Base-by-base conservation (phyloP, 2,797 vertebrate genomes). In the Chaunax sp. region DNA sequence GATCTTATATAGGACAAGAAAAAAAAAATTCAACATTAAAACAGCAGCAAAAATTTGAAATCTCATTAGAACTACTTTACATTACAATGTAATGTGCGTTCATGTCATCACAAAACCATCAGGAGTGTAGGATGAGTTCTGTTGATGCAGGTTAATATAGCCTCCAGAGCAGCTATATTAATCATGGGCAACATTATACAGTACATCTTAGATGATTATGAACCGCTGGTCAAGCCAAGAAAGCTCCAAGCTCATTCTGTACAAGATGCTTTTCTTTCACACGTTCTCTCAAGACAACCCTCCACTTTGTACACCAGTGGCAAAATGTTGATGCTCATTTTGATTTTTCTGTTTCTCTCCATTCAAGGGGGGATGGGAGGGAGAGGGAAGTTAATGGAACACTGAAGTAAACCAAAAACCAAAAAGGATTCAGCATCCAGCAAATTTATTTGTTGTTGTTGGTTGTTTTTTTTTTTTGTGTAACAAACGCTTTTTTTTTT, bases 121-220 rank as follows among this genome's bases (percentile, higher is more conserved):
- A 63, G 74, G 67, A 73, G 81, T 86, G 82, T 69, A 87, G 77
- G 75, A 89, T 87, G 88, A 82, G 76, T 47, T 81, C 71, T 82
- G 75, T 69, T 75, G 69, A 86, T 86, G 80, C 73, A 77, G 80
- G 85, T 88, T 92, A 92, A 92, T 93, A 90, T 89, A 90, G 89
- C 86, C 86, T 72, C 49, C 65, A 64, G 66, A 84, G 82, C 64
- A 78, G 89, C 89, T 90, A 92, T 90, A 91, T 92, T 91, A 89
- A 89, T 85, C 81, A 92, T 86, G 85, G 74, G 75, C 67, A 77
- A 86, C 77, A 83, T 73, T 65, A 53, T 85, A 80, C 87, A 79
- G 69, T 72, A 81, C 78, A 68, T 65, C 14, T 46, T 80, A 75
- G 81, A 91, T 88, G 90, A 76, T 80, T 62, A 89, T 90, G 89